Percentiles rank a stretch among this genome's conserved stretches.
Conservation (phyloP, 2,113 vertebrate genomes). For the zebrafish (Danio rerio) region GRCz12tu NC_133196.1:28978501-28979000, state of each 20-base stretch:
- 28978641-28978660: not conserved
- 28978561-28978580: not conserved
- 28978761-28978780: too few species aligned
- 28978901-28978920: too few species aligned
- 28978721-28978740: not conserved
- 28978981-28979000: too few species aligned
- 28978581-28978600: not conserved
- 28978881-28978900: too few species aligned
- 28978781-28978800: too few species aligned
- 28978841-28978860: too few species aligned
- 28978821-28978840: too few species aligned
- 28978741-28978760: not conserved
- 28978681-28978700: not conserved
- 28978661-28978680: not conserved
- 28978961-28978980: too few species aligned
- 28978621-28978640: not conserved
- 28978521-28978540: not conserved
- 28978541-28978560: not conserved
- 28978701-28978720: not conserved
- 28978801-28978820: too few species aligned
- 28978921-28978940: too few species aligned
- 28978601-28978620: not conserved
- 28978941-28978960: too few species aligned
- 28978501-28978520: not conserved
- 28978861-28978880: too few species aligned